Conservation (phyloP, 2,888 invertebrate species). For the Arctia plantaginis region DNA sequence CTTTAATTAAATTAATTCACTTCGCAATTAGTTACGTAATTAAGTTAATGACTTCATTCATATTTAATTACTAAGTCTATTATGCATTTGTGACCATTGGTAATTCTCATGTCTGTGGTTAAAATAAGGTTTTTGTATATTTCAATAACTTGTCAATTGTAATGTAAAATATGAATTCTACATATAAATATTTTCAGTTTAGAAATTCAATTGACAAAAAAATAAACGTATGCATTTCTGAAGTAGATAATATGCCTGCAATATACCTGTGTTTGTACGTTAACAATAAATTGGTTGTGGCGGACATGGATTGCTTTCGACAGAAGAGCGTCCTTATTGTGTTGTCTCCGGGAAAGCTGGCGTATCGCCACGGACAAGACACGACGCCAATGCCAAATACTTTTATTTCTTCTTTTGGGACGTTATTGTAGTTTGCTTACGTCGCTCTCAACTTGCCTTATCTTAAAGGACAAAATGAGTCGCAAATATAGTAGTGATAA, state of each 20-base stretch:
- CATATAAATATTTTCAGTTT: neutral
- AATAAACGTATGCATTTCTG: constrained; percentile 19
- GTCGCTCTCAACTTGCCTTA: constrained; percentile 60
- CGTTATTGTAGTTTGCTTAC: constrained; percentile 77
- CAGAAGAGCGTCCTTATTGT: constrained; percentile 79
- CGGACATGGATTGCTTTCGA: constrained; percentile 78
- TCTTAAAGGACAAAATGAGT: constrained; percentile 49
- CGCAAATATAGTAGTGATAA: constrained; percentile 26
- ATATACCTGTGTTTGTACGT: constrained; percentile 43
- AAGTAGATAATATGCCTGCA: constrained; percentile 26
- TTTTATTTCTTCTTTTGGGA: constrained; percentile 68
- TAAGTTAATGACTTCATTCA: constrained; percentile 47
- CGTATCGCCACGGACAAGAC: constrained; percentile 71
- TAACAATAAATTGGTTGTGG: constrained; percentile 68
- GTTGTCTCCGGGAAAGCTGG: constrained; percentile 76
- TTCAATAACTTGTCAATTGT: neutral
- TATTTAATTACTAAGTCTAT: constrained; percentile 28
- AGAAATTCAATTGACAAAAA: neutral
- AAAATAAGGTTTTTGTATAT: neutral
- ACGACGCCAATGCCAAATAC: constrained; percentile 68
- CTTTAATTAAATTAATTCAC: constrained; percentile 59
- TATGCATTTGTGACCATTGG: constrained; percentile 12
- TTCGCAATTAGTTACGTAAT: constrained; percentile 52
- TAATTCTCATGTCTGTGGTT: neutral
- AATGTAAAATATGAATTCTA: neutral